These are phyloP conservation scores for Rhogogaster chlorosoma DNA, from an alignment of 2,888 invertebrate genomes.

Conservation along the genomic window DNA sequence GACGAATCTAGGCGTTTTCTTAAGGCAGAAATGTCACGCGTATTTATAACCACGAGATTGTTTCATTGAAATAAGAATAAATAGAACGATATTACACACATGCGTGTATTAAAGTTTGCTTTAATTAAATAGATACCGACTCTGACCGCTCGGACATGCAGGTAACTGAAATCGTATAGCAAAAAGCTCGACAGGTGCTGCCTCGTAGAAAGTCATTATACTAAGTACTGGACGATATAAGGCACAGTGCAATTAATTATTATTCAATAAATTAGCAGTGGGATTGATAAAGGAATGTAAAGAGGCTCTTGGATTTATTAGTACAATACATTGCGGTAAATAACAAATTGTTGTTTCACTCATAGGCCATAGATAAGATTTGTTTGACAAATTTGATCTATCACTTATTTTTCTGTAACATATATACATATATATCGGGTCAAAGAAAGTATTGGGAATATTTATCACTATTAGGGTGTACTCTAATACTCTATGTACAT, in stretches of 20 bases:
- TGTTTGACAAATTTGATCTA: not conserved
- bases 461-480: not conserved
- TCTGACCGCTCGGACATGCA: constrained; percentile 44
- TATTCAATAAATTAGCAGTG: not conserved
- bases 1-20: no score
- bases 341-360: not conserved
- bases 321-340: not conserved
- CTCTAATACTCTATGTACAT: no score
- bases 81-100: not conserved
- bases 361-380: not conserved
- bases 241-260: no score
- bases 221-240: constrained; percentile 14
- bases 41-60: no score
- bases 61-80: no score
- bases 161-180: constrained; percentile 35
- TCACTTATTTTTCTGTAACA: not conserved
- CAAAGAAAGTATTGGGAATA: not conserved
- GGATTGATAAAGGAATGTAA: not conserved
- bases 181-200: constrained; percentile 41
- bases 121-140: constrained; percentile 24
- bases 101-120: not conserved
- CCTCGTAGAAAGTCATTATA: constrained; percentile 25
- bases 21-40: no score
- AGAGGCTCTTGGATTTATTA: not conserved
- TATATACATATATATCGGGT: not conserved